Conservation (phyloP, 2,888 invertebrate species). For the Mythimna impura region DNA sequence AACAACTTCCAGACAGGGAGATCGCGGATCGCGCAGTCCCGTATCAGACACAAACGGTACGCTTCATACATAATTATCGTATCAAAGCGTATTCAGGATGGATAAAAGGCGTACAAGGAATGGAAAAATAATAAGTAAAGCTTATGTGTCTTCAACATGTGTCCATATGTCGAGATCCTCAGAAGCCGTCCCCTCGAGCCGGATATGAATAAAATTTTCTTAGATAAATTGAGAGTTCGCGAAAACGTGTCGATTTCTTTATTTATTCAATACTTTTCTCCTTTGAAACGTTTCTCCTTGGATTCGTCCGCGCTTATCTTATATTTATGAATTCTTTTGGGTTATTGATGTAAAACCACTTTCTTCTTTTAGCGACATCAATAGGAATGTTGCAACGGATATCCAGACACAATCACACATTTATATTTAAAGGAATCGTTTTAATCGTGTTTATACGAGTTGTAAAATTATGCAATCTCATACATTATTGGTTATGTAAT, state of each 20-base stretch:
- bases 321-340: conserved; percentile 84
- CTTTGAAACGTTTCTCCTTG: conserved; percentile 83
- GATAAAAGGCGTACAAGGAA: conserved; percentile 56
- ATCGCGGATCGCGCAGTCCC: conserved; percentile 45
- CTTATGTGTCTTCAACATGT: conserved; percentile 79
- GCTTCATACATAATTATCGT: conserved; percentile 56
- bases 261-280: conserved; percentile 88
- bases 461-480: conserved; percentile 15
- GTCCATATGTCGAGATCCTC: conserved; percentile 83
- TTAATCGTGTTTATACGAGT: conserved; percentile 6
- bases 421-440: conserved; percentile 28
- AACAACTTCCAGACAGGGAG: conserved; percentile 55
- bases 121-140: conserved; percentile 79
- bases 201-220: conserved; percentile 88
- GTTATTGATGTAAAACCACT: conserved; percentile 78
- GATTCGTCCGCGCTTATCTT: conserved; percentile 83
- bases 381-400: conserved; percentile 56
- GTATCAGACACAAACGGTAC: conserved; percentile 53
- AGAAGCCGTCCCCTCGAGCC: conserved; percentile 81
- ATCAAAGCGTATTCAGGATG: conserved; percentile 52
- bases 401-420: conserved; percentile 33
- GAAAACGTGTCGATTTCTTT: conserved; percentile 89
- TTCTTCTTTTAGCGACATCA: conserved; percentile 72
- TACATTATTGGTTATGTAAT: conserved; percentile 10
- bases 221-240: conserved; percentile 87